phyloP scores from a whole-genome alignment of 1,140 invertebrate genomes.

The Euwallacea fornicatus region DNA sequence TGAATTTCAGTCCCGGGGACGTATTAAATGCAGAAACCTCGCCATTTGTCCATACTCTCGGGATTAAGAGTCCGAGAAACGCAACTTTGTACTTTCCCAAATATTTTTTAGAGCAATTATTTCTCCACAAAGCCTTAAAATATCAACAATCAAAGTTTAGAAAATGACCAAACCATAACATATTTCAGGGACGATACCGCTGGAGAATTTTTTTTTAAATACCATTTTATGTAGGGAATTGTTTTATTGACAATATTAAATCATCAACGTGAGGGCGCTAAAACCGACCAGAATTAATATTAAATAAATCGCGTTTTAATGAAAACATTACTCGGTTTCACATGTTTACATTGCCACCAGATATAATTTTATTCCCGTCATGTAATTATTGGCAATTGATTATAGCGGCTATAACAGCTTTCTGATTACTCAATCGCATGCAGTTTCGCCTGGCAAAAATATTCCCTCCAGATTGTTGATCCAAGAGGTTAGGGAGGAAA shows the following conservation, averaged over 20 bases:
- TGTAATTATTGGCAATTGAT: constrained; percentile 31
- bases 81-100: too few relatives aligned
- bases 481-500: constrained; percentile 22
- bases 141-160: too few relatives aligned
- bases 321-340: constrained; percentile 31
- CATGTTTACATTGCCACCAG: constrained; percentile 30
- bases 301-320: constrained; percentile 35
- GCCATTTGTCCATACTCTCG: too few relatives aligned
- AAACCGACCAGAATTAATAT: constrained; percentile 32
- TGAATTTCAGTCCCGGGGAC: too few relatives aligned
- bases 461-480: constrained; percentile 15
- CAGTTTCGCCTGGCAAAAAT: neutral
- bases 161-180: too few relatives aligned
- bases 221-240: too few relatives aligned
- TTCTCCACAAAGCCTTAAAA: too few relatives aligned
- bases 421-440: neutral
- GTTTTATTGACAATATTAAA: neutral
- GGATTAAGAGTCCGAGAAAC: too few relatives aligned
- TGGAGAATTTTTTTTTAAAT: too few relatives aligned
- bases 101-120: too few relatives aligned
- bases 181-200: too few relatives aligned
- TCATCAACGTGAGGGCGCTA: constrained; percentile 3
- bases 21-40: too few relatives aligned
- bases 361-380: constrained; percentile 19
- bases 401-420: constrained; percentile 13